These are phyloP conservation scores for Phytoseiulus persimilis DNA, from an alignment of 2,888 invertebrate genomes.

Conservation along the genomic window DNA sequence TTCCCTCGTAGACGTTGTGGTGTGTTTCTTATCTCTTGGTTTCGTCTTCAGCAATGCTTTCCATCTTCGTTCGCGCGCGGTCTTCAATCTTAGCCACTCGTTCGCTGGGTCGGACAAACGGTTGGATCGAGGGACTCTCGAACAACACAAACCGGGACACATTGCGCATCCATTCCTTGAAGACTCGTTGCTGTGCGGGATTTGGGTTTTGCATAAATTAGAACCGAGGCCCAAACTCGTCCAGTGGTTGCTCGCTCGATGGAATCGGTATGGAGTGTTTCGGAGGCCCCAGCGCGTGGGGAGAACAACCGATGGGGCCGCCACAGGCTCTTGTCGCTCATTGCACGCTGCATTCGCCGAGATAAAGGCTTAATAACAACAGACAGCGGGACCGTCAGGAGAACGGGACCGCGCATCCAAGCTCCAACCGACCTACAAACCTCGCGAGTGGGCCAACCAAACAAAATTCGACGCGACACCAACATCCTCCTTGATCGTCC, in stretches of 20 bases:
- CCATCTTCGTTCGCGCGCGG: background rate
- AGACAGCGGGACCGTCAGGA: background rate
- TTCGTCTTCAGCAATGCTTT: background rate
- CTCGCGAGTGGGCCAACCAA: background rate
- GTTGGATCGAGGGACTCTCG: background rate
- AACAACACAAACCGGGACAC: background rate
- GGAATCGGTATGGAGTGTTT: background rate
- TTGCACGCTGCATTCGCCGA: background rate
- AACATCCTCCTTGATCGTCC: background rate
- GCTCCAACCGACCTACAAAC: background rate
- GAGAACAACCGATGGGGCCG: background rate
- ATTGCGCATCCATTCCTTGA: background rate
- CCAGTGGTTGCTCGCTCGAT: background rate
- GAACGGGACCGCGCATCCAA: background rate
- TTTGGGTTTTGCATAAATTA: background rate
- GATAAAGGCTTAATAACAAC: constrained; percentile 5
- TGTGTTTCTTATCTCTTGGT: background rate
- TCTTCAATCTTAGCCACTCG: background rate
- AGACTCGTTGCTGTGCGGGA: background rate
- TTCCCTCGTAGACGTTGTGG: background rate
- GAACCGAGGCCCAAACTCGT: background rate
- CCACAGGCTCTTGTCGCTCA: background rate
- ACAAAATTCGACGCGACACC: background rate
- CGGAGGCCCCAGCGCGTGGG: background rate
- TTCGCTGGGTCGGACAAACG: background rate